Evolutionary conservation across 2,797 vertebrate genomes (phyloP), one percentile per base, ranked within the genome.

Genomic region (Bovichtus variegatus): DNA sequence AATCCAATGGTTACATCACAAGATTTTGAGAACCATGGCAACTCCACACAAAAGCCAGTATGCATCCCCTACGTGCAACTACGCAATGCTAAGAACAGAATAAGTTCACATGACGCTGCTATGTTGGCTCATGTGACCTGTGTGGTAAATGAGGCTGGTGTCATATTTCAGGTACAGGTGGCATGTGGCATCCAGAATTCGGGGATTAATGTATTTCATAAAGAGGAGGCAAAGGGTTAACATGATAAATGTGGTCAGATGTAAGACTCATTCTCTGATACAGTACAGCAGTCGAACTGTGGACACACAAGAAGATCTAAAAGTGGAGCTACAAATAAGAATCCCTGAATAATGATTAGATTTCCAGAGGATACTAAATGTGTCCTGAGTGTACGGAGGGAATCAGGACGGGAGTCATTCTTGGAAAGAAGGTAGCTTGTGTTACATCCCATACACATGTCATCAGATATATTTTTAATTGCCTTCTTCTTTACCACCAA

Each of bases 1-100:
- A 93, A 87, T 23, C 38, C 55, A 27, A 12, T 27, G 50, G 81
- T 90, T 91, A 89, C 87, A 80, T 91, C 91, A 90, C 87, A 84
- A 79, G 71, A 83, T 71, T 83, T 85, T 80, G 73, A 50, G 84
- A 88, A 83, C 85, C 87, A 76, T 87, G 78, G 83, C 78, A 84
- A 88, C 85, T 29, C 43, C 54, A 85, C 77, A 93, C 87, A 92
- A 91, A 89, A 80, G 71, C 72, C 81, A 47, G 78, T 43, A 79
- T 90, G 87, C 79, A 89, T 87, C 58, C 60, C 49, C 59, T 51
- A 57, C 4, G 57, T 63, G 83, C 58, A 51, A 79, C 74, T 71
- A 62, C 38, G 79, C 75, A 71, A 60, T 23, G 50, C 31, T 64
- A 60, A 66, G 67, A 67, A 29, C 55, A 57, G 61, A 82, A 69